phyloP scores from a whole-genome alignment of 1,140 invertebrate species.

The Drosophila prosaltans region DNA sequence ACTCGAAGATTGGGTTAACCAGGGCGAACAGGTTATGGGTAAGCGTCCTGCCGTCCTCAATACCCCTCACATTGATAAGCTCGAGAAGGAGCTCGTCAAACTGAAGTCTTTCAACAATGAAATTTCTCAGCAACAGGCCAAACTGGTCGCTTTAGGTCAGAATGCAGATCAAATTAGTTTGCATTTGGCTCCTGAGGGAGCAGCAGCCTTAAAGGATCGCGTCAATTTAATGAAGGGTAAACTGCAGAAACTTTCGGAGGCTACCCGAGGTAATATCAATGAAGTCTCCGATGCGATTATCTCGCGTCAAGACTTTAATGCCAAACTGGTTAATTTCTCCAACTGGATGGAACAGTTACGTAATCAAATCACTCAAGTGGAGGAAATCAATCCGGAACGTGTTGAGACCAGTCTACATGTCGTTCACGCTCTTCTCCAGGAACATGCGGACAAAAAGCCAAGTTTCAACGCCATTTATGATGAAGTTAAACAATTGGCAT shows the following conservation, averaged over 20 bases:
- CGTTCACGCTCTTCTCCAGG: conserved; percentile 90
- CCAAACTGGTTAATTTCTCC: conserved; percentile 91
- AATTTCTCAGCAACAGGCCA: conserved; percentile 91
- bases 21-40: conserved; percentile 86
- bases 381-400: conserved; percentile 91
- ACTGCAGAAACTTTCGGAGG: conserved; percentile 88
- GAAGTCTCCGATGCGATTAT: conserved; percentile 91
- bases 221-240: conserved; percentile 89
- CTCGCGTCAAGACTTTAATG: conserved; percentile 92
- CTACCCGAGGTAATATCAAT: conserved; percentile 89
- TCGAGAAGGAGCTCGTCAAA: conserved; percentile 89
- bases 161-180: conserved; percentile 90
- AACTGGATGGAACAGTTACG: conserved; percentile 92
- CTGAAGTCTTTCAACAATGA: conserved; percentile 91
- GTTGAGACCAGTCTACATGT: conserved; percentile 91
- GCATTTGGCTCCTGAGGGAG: conserved; percentile 90
- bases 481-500: conserved; percentile 90
- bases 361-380: conserved; percentile 89
- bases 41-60: conserved; percentile 85
- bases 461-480: conserved; percentile 90
- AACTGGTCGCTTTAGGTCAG: conserved; percentile 91
- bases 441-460: conserved; percentile 91
- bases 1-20: conserved; percentile 89
- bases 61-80: conserved; percentile 88
- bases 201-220: conserved; percentile 87